Base-by-base conservation (phyloP, 1,140 invertebrate genomes). In the Chironomus striatipennis region DNA sequence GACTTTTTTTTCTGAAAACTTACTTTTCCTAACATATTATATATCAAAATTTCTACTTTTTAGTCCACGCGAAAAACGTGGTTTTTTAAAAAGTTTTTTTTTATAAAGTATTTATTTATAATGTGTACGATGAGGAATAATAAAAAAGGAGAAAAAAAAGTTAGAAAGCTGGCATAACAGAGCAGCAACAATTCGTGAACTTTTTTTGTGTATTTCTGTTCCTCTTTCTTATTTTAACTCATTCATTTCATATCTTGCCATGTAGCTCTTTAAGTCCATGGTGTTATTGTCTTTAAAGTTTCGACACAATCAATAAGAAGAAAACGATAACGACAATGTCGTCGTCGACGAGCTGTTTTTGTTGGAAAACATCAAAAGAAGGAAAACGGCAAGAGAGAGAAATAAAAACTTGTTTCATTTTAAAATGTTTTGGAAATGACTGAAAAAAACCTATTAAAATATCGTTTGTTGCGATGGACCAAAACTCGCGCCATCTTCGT, bases 161-260 rank as follows among this genome's bases (percentile, higher is more conserved):
- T n/a, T 15, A 10, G 9, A n/a, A n/a, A 57, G 12, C n/a, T 15
- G 12, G n/a, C 47, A 57, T n/a, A 15, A 12, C 24, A 34, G 24
- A 34, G 15, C 47, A 57, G n/a, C 47, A 57, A 57, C 12, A 57
- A n/a, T 10, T 57, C 4, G n/a, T 57, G 47, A 57, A 57, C 47
- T 57, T n/a, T 5, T n/a, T n/a, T n/a, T n/a, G n/a, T n/a, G n/a
- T n/a, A n/a, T n/a, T 34, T 34, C 24, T 34, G 1, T 34, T 57
- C 47, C 47, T 57, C 47, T 57, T 57, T 57, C 47, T 57, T 57
- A 34, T 34, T 57, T 47, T 57, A 57, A 57, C 47, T 57, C 47
- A 57, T 57, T 57, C 47, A 57, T 57, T 57, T 57, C 12, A 5
- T 57, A n/a, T n/a, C 47, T 5, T n/a, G 47, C 12, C 47, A 15